Conservation (phyloP, 2,888 invertebrate species). For the Melangyna quadrimaculata region DNA sequence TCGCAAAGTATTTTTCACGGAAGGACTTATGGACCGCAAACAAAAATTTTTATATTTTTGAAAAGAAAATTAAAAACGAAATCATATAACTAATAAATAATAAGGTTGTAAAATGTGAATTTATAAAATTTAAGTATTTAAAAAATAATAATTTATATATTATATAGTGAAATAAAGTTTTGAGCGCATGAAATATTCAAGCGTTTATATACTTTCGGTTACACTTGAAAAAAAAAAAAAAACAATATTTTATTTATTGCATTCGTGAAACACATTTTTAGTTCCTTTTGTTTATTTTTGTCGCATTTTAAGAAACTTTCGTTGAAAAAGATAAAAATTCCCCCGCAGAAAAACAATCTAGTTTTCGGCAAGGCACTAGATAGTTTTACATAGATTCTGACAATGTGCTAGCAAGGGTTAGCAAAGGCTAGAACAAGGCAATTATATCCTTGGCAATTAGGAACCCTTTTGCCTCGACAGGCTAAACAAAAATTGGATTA, state of each 20-base stretch:
- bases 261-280: background rate
- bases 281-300: background rate
- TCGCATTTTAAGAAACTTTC: background rate
- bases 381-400: too few species aligned
- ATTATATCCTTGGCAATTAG: too few species aligned
- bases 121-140: conserved; percentile 28
- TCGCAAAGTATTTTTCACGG: conserved; percentile 77
- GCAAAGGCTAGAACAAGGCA: too few species aligned
- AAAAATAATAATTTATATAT: background rate
- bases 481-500: too few species aligned
- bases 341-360: too few species aligned
- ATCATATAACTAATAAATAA: conserved; percentile 67
- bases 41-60: background rate
- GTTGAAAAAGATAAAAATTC: background rate
- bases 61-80: conserved; percentile 48
- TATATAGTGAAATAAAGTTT: conserved; percentile 13
- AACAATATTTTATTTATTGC: background rate
- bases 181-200: background rate
- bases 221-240: background rate
- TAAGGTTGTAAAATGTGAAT: conserved; percentile 14
- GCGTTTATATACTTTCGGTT: background rate
- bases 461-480: too few species aligned
- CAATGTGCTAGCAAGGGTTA: too few species aligned
- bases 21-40: conserved; percentile 69
- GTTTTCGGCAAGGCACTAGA: too few species aligned